Conservation (phyloP, 37 sponge, comb jelly and placozoan species). For the Theonella swinhoei region DNA sequence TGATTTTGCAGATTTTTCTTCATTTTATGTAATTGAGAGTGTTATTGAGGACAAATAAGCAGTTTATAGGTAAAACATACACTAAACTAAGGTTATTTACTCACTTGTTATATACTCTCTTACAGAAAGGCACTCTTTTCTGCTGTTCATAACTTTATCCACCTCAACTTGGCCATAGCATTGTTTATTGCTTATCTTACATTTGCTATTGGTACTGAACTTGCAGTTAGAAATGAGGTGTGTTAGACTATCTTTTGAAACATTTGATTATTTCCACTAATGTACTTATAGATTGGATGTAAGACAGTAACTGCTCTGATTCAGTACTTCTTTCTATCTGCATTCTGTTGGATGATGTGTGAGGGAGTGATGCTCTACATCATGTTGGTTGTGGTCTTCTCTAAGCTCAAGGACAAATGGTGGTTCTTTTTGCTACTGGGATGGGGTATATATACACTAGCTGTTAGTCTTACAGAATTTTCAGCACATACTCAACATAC, state of each 20-base stretch:
- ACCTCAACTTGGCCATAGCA: constrained; percentile 18
- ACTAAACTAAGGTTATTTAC: no score
- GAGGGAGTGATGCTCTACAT: constrained; percentile 31
- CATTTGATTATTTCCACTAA: not conserved
- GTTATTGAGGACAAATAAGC: no score
- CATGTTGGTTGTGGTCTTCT: constrained; percentile 26
- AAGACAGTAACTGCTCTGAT: constrained; percentile 5
- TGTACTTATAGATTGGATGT: constrained; percentile 4
- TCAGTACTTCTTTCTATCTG: no score
- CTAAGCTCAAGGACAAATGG: constrained; percentile 12
- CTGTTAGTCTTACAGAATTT: no score
- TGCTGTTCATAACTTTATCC: not conserved
- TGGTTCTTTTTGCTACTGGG: constrained; percentile 18
- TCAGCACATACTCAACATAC: no score
- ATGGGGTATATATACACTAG: constrained; percentile 34
- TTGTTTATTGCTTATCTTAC: not conserved
- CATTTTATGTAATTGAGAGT: no score
- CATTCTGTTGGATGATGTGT: constrained; percentile 46
- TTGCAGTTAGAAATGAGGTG: not conserved
- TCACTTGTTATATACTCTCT: no score
- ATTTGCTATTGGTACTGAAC: constrained; percentile 10
- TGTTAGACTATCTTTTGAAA: not conserved
- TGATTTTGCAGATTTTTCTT: no score
- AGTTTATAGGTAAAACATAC: no score
- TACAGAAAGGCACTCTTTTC: not conserved